Base-by-base conservation (phyloP, 92 coral and sea anemone species). In the Meandrina meandrites region DNA sequence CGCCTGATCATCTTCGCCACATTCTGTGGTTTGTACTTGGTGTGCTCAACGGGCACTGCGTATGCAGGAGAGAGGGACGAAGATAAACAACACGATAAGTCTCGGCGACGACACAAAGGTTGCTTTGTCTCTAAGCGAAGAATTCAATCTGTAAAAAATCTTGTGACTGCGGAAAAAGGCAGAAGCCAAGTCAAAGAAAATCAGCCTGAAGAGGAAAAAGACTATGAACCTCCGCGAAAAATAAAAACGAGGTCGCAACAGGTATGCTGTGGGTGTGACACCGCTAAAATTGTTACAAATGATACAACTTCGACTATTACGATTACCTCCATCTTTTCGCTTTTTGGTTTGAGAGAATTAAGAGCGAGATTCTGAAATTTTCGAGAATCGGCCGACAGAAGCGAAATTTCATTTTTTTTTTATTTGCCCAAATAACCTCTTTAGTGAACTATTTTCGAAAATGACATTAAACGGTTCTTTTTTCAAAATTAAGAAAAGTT, bases 191-290 rank as follows among this genome's bases (percentile, higher is more conserved):
- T 13, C 76, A 71, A 71, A 6, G 47, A 72, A 72, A 72, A 32
- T 72, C 47, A 34, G 5, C n/a, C 57, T 51, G 57, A 51, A 51
- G 54, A 50, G 54, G 54, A 50, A 50, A 2, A 8, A 50, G 54
- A 50, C 54, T 75, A 73, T 3, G 73, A 67, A 67, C 73, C 73
- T 67, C 73, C 73, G n/a, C 24, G 73, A 27, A 67, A 67, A 67
- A 67, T 71, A 15, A 32, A 71, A 35, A 71, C 76, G 76, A 71
- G 47, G 76, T 35, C 76, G n/a, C n/a, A n/a, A 71, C 76, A 71
- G 45, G 74, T 68, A 68, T 0, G 17, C 10, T 28, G 40, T 51
- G 12, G 0, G 14, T 51, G 57, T 68, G 8, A 69, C 57, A 18
- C 18, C 18, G 18, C 57, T 51, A 51, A 51, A 15, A 31, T 10